phyloP scores from a whole-genome alignment of 2,888 invertebrate genomes.

The Troglohyphantes excavatus region DNA sequence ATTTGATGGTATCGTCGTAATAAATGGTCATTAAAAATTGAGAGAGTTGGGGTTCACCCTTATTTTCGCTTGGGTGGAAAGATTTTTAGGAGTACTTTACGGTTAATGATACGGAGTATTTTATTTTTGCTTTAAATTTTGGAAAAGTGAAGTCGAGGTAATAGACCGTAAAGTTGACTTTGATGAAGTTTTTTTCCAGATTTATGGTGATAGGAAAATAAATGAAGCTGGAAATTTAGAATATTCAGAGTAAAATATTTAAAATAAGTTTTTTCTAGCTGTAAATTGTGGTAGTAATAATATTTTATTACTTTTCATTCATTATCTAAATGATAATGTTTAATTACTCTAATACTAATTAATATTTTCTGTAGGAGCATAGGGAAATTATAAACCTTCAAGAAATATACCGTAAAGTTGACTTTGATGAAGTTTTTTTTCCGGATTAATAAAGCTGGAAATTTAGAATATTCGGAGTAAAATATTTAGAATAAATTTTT shows the following conservation, averaged over 20 bases:
- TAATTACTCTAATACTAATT: too few relatives aligned
- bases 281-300: too few relatives aligned
- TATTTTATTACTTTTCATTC: too few relatives aligned
- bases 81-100: neutral
- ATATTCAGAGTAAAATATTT: neutral
- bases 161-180: slow-evolving; percentile 4
- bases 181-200: neutral
- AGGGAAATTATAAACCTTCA: too few relatives aligned
- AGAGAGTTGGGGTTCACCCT: neutral
- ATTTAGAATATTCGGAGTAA: neutral
- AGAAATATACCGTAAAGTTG: neutral
- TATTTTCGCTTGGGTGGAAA: neutral
- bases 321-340: too few relatives aligned
- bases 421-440: neutral
- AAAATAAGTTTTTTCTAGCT: too few relatives aligned
- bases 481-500: too few relatives aligned
- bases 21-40: slow-evolving; percentile 54
- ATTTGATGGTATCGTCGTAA: slow-evolving; percentile 33
- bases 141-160: neutral
- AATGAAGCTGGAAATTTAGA: neutral
- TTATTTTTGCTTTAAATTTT: neutral
- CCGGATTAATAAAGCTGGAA: neutral
- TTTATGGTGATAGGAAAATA: neutral
- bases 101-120: neutral
- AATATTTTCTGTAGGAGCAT: too few relatives aligned